phyloP scores from a whole-genome alignment of 2,113 vertebrate genomes.

The Zosterops lateralis region DNA sequence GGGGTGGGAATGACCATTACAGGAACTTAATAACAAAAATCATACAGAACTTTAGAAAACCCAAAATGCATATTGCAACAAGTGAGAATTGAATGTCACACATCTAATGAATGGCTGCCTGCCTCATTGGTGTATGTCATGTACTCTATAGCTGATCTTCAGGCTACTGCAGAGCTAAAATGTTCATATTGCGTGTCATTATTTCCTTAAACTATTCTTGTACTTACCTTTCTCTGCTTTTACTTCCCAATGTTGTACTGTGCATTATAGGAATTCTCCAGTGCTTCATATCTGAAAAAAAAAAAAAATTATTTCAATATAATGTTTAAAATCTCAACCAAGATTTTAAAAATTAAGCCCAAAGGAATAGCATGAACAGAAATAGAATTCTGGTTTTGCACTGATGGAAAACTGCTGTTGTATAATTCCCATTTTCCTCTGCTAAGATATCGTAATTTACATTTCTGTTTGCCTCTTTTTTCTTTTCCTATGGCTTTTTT shows the following conservation, averaged over 20 bases:
- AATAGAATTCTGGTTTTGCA: not conserved
- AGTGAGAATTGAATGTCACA: not conserved
- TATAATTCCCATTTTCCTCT: not conserved
- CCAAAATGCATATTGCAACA: no score
- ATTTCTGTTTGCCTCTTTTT: not conserved
- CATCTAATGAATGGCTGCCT: not conserved
- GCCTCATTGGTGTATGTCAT: not conserved
- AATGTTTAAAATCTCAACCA: not conserved
- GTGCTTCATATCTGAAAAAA: not conserved
- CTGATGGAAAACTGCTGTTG: not conserved
- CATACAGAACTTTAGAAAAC: no score
- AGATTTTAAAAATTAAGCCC: conserved; percentile 34
- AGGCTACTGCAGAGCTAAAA: not conserved
- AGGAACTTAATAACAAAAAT: no score
- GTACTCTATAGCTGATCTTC: not conserved
- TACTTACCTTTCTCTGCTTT: not conserved
- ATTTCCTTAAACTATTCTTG: not conserved
- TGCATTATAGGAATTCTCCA: conserved; percentile 10
- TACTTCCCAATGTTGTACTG: not conserved
- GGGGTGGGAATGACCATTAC: no score
- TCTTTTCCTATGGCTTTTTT: not conserved
- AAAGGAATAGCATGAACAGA: not conserved
- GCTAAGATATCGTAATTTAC: not conserved
- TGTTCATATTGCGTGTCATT: not conserved
- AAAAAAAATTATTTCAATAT: not conserved